phyloP scores from a whole-genome alignment of 2,797 vertebrate species.

The Glyptemys insculpta region DNA sequence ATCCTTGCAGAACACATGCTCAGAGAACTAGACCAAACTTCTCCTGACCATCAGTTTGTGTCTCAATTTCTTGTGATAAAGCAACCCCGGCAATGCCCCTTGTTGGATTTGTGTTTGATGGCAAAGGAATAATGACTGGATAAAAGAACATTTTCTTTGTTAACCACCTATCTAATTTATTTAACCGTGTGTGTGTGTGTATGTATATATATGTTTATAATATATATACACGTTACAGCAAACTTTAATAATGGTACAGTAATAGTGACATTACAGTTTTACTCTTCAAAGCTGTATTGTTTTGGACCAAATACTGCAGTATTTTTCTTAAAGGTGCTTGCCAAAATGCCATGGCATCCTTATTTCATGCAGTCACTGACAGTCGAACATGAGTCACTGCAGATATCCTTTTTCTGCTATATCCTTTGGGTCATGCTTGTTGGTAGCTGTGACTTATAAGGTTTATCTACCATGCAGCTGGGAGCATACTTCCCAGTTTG shows the following conservation, averaged over 20 bases:
- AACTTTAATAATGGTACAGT: neutral
- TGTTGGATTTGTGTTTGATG: neutral
- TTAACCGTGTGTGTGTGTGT: neutral
- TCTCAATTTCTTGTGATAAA: neutral
- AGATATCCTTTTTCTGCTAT: constrained; percentile 9
- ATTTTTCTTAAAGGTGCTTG: neutral
- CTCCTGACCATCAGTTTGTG: neutral
- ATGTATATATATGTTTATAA: too few species aligned
- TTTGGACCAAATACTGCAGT: neutral
- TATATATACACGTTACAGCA: neutral
- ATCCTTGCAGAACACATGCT: neutral
- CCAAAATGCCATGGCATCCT: neutral
- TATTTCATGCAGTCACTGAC: neutral
- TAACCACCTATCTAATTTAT: neutral
- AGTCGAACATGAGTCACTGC: neutral
- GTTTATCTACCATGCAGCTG: neutral
- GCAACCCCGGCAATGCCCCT: neutral
- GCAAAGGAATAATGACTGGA: neutral
- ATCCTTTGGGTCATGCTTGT: neutral
- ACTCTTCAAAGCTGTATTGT: neutral
- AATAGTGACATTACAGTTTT: neutral
- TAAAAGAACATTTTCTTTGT: neutral
- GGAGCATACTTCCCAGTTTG: neutral
- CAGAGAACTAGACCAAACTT: neutral
- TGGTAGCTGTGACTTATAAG: neutral